Percentiles rank a stretch among this genome's conserved stretches.
Conservation (phyloP, 2,113 vertebrate species). For the Climacteris rufus region DNA sequence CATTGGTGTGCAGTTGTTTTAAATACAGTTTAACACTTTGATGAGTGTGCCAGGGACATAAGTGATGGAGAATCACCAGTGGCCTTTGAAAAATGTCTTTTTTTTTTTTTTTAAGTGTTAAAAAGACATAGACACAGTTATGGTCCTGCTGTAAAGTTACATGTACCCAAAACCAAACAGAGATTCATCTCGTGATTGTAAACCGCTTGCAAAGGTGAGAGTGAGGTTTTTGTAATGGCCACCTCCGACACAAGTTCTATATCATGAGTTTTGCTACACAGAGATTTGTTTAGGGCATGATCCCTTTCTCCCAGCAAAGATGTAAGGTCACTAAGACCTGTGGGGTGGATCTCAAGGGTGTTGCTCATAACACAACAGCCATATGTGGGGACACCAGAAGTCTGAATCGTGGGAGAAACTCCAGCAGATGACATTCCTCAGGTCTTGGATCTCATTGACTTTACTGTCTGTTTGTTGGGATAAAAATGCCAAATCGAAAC, state of each 20-base stretch:
- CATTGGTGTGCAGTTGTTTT: background rate
- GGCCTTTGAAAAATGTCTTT: background rate
- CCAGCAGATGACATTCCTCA: background rate
- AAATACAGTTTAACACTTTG: background rate
- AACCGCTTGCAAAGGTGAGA: background rate
- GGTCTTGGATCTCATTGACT: background rate
- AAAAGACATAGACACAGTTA: background rate
- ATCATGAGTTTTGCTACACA: background rate
- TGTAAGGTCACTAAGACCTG: background rate
- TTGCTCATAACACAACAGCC: background rate
- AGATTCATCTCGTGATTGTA: rapidly evolving
- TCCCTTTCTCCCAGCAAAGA: background rate
- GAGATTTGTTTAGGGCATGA: background rate
- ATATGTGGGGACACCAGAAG: background rate
- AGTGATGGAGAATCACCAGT: background rate
- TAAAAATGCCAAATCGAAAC: background rate
- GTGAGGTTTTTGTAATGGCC: background rate
- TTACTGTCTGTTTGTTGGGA: background rate
- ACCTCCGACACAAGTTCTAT: background rate
- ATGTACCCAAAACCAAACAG: background rate
- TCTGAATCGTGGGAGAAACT: rapidly evolving
- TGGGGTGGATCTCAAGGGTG: background rate
- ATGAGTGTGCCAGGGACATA: background rate
- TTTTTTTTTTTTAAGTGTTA: rapidly evolving
- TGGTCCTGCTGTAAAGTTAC: background rate